Evolutionary conservation across 1,140 invertebrate genomes (phyloP), one percentile per base, ranked within the genome.

Genomic region (Streblospio benedicti): DNA sequence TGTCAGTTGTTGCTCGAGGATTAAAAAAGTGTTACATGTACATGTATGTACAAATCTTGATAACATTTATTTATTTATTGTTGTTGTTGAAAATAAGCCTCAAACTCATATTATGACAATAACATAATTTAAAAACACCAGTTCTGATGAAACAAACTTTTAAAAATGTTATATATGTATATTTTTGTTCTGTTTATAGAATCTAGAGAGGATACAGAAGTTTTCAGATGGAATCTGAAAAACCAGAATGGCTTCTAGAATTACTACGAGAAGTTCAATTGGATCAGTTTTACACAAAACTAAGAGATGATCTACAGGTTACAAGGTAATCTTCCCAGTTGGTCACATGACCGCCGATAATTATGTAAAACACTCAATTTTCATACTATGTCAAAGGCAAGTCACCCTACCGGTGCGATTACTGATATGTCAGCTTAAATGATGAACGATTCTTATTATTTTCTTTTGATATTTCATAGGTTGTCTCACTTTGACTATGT

Each of bases 401-500:
- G 16, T 60, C 25, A 57, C 23, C 2, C 41, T 28, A 23, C 25
- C 31, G n/a, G 27, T 28, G 31, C 9, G 51, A 41, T 41, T 50
- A 9, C 23, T 54, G 14, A 23, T 53, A 49, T 49, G 43, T 9
- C 56, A 53, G 12, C n/a, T 47, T 43, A 25, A 25, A 18, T 23
- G 35, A 18, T 27, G n/a, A n/a, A 53, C 51, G 32, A 9, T 31
- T 20, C 30, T 28, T 18, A 4, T 61, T 33, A 52, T 51, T 67
- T 65, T 67, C 86, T 83, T 85, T 95, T 16, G 90, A 90, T 32
- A 4, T 62, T 54, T 62, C 20, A 23, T 59, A 82, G 90, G 60
- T 73, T 97, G 62, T 85, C 89, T 35, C 94, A 98, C 76, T 97
- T 97, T 79, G 93, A 97, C 62, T 94, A 93, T 84, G 94, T 97